These are phyloP conservation scores for Ciconia boyciana DNA, from an alignment of 2,113 vertebrate genomes.

Conservation along the genomic window DNA sequence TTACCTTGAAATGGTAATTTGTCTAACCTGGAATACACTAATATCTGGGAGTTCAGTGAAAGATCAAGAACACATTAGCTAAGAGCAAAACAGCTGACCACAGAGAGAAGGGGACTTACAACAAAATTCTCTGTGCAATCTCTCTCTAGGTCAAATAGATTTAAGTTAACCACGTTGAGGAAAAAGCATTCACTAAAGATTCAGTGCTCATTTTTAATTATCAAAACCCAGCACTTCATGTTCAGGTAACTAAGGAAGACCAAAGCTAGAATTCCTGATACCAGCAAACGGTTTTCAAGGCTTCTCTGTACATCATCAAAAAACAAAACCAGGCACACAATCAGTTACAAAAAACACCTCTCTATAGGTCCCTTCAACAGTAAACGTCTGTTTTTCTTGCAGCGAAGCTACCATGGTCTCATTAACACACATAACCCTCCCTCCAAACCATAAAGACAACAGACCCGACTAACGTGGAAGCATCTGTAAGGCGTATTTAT, in stretches of 20 bases:
- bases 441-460: background rate
- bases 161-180: background rate
- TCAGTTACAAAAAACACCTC: background rate
- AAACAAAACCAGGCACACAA: background rate
- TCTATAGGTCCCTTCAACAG: background rate
- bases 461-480: fast-evolving
- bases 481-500: background rate
- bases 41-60: background rate
- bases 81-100: background rate
- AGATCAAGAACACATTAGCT: background rate
- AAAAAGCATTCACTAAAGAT: background rate
- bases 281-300: background rate
- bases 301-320: background rate
- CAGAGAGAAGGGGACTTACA: background rate
- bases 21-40: too few relatives aligned
- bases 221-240: background rate
- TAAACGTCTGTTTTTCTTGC: background rate
- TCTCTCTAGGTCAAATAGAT: background rate
- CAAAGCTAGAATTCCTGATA: background rate
- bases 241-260: background rate
- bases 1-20: too few relatives aligned
- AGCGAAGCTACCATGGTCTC: background rate
- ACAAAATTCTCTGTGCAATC: background rate
- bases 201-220: background rate
- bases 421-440: background rate